phyloP scores from a whole-genome alignment of 2,113 vertebrate species.

The Halcyon senegalensis region DNA sequence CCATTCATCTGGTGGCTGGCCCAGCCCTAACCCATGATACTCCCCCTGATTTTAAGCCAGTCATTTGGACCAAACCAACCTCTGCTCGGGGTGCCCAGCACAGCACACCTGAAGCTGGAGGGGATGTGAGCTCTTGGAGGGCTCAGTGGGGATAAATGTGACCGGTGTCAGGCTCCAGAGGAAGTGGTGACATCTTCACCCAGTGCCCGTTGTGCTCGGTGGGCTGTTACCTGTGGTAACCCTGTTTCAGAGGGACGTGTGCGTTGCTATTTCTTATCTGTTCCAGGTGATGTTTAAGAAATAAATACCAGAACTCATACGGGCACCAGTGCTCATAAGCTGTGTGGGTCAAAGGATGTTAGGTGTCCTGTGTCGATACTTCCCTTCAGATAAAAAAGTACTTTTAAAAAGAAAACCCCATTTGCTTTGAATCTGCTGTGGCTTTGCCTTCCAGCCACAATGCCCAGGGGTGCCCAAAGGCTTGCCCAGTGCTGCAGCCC shows the following conservation, averaged over 20 bases:
- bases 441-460: not conserved
- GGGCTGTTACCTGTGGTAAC: rapidly evolving
- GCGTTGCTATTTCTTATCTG: not conserved
- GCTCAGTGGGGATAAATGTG: not conserved
- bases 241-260: not conserved
- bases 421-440: not conserved
- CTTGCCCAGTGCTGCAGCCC: not conserved
- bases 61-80: not conserved
- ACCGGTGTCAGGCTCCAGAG: not conserved
- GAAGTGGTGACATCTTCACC: too few relatives aligned
- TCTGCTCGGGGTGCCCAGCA: not conserved
- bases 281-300: not conserved
- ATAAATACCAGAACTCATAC: not conserved
- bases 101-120: not conserved
- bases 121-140: not conserved
- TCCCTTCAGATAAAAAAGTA: not conserved
- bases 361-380: not conserved
- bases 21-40: too few relatives aligned
- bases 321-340: not conserved
- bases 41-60: not conserved
- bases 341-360: not conserved
- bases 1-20: too few relatives aligned
- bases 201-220: not conserved
- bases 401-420: not conserved
- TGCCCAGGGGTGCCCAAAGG: rapidly evolving